Evolutionary conservation across 2,888 invertebrate genomes (phyloP).

Genomic region (Carterocephalus palaemon): DNA sequence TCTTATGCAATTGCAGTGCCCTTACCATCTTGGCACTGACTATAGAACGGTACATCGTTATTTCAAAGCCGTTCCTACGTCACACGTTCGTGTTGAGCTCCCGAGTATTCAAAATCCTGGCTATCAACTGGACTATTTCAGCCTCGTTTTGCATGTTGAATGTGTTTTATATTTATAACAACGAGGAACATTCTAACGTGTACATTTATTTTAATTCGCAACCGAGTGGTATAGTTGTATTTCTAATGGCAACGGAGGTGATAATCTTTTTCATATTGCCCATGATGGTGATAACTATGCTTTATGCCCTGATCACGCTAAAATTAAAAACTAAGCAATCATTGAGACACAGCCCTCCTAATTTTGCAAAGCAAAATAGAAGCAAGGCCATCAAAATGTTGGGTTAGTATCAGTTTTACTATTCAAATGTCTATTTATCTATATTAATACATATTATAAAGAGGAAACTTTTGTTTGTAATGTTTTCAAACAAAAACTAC

Average conservation of each 20-base stretch:
- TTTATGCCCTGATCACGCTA: conserved; percentile 87
- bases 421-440: conserved; percentile 4
- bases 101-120: conserved; percentile 85
- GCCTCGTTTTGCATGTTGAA: conserved; percentile 85
- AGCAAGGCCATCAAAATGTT: conserved; percentile 87
- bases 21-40: conserved; percentile 92
- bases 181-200: conserved; percentile 55
- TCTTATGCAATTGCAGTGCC: conserved; percentile 89
- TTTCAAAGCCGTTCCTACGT: conserved; percentile 88
- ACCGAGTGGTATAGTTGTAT: conserved; percentile 34
- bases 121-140: conserved; percentile 86
- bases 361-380: conserved; percentile 54
- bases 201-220: conserved; percentile 53
- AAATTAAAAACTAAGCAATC: conserved; percentile 81
- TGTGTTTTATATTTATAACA: conserved; percentile 55
- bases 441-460: too few species aligned
- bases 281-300: conserved; percentile 88
- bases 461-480: too few species aligned
- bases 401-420: conserved; percentile 79
- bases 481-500: too few species aligned
- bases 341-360: conserved; percentile 63
- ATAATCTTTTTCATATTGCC: conserved; percentile 90
- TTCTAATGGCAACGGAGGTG: conserved; percentile 79
- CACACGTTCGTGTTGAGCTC: conserved; percentile 88
- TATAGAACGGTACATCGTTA: conserved; percentile 90